Evolutionary conservation across 2,113 vertebrate genomes (phyloP), one percentile per base, ranked within the genome.

Genomic region (Ranitomeya imitator): DNA sequence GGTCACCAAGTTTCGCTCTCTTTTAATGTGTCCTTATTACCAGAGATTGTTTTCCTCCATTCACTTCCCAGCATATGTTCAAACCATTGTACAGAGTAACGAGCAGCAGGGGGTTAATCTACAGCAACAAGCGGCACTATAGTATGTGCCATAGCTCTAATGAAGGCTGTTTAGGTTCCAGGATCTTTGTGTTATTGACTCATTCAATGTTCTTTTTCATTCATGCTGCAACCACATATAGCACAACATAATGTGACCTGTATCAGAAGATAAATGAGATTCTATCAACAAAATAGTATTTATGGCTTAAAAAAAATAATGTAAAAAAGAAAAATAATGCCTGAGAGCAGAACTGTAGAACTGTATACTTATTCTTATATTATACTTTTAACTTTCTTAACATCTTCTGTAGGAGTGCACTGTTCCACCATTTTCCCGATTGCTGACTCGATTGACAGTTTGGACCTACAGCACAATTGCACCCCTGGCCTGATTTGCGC

Each of bases 51-150:
- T 60, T 55, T 37, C 26, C 26, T 60, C 84, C 26, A 65, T 73
- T 81, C 12, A 63, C 26, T 8, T 26, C 12, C 21, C 80, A 69
- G 79, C 61, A 73, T 59, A 81, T 73, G 45, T 18, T 57, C 19
- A 23, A 71, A 57, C 51, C 37, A 80, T 52, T 87, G 74, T 79
- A 19, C 57, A 55, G 12, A 26, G 61, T 52, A 65, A 18, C 12
- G 13, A 9, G 52, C 85, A 57, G 74, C 77, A 71, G 85, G 85
- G 51, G 85, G 85, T 65, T 69, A 87, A 87, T 76, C 73, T 76
- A 63, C 31, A 80, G 21, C 63, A 87, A 71, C 73, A 51, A 54
- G 13, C 13, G 4, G 37, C 83, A 60, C 57, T 60, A 45, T n/a
- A 60, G 69, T 26, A 74, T 60, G 23, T 45, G 55, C 69, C 16